phyloP scores from a whole-genome alignment of 2,113 vertebrate genomes.

The Abramis brama region DNA sequence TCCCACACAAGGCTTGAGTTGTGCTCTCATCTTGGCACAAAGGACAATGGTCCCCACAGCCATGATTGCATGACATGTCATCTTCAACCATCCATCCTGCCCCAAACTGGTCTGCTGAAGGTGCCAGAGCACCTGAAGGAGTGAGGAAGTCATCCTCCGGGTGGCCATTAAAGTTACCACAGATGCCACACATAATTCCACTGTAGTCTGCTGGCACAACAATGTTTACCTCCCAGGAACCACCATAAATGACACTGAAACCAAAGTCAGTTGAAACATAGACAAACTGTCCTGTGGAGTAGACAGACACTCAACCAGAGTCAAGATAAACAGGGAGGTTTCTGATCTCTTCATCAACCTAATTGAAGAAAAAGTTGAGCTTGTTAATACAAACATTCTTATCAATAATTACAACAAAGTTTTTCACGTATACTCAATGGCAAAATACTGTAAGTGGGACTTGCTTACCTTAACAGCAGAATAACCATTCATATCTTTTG shows the following conservation, averaged over 20 bases:
- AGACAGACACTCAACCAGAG: slow-evolving; percentile 55
- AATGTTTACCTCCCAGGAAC: slow-evolving; percentile 58
- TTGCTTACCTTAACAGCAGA: slow-evolving; percentile 58
- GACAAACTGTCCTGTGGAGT: slow-evolving; percentile 51
- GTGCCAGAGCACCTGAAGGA: slow-evolving; percentile 48
- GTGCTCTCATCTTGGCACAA: slow-evolving; percentile 56
- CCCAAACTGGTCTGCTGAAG: slow-evolving; percentile 53
- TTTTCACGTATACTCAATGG: no score
- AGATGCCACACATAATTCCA: slow-evolving; percentile 65
- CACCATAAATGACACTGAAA: slow-evolving; percentile 64
- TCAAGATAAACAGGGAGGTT: slow-evolving; percentile 63
- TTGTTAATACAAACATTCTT: background rate
- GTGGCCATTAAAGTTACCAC: slow-evolving; percentile 72
- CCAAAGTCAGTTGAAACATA: slow-evolving; percentile 62
- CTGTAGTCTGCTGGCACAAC: slow-evolving; percentile 61
- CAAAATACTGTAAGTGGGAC: no score
- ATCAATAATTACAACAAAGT: background rate
- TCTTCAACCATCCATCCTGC: slow-evolving; percentile 60
- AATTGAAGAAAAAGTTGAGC: background rate
- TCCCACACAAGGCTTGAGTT: slow-evolving; percentile 51
- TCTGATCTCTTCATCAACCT: slow-evolving; percentile 64
- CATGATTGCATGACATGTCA: slow-evolving; percentile 57
- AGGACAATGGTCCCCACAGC: slow-evolving; percentile 51
- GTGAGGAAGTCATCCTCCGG: slow-evolving; percentile 62
- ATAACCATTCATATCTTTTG: slow-evolving; percentile 2